These are phyloP conservation scores for Sebastes itinus DNA, from an alignment of 2,797 vertebrate genomes.

Conservation along the genomic window DNA sequence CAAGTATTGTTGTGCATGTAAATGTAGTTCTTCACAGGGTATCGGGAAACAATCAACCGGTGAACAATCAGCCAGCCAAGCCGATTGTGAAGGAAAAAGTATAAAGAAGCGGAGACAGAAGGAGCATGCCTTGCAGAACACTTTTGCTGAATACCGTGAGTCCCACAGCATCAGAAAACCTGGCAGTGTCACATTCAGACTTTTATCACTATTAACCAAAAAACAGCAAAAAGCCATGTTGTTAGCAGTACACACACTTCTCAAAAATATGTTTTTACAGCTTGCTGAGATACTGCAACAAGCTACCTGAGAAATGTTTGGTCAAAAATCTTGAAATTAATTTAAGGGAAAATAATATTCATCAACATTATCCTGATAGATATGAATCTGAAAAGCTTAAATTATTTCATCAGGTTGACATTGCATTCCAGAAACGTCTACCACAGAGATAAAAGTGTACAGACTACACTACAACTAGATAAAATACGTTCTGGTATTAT, in stretches of 20 bases:
- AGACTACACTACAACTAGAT: not conserved
- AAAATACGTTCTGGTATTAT: not conserved
- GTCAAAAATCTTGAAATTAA: constrained; percentile 14
- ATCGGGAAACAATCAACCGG: constrained; percentile 58
- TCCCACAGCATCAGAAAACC: constrained; percentile 64
- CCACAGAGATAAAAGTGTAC: not conserved
- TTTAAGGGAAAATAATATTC: not conserved
- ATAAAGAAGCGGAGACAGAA: constrained; percentile 61
- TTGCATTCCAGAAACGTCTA: not conserved
- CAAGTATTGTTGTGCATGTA: constrained; percentile 65
- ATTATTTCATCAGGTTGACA: not conserved
- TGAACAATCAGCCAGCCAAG: constrained; percentile 70
- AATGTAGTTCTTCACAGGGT: constrained; percentile 55
- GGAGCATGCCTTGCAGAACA: constrained; percentile 75
- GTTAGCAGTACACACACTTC: constrained; percentile 48
- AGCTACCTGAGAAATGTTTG: constrained; percentile 45
- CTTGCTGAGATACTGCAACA: constrained; percentile 26
- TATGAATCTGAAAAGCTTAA: not conserved
- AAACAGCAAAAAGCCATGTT: constrained; percentile 57
- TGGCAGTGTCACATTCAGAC: constrained; percentile 51
- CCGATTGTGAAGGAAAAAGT: constrained; percentile 57
- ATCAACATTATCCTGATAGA: not conserved
- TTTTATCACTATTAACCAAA: constrained; percentile 18
- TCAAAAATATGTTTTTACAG: not conserved
- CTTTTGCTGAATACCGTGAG: constrained; percentile 58